Evolutionary conservation across 2,888 invertebrate species (phyloP), one percentile per base, ranked within the genome.

Genomic region (Petrolisthes manimaculis): DNA sequence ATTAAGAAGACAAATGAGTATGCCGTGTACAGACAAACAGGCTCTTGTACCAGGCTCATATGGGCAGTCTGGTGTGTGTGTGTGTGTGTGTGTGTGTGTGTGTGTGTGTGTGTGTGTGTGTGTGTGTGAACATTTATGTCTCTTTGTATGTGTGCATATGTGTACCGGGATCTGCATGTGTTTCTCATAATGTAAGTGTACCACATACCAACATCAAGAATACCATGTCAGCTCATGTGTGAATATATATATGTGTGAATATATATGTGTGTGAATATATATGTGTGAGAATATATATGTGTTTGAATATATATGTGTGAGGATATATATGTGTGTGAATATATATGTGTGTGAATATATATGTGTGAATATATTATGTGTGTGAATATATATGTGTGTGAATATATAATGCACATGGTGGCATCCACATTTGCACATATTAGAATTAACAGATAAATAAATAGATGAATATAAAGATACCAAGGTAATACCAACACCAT

Each of bases 91-190:
- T 81, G 61, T 24, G 24, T 24, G 61, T 21, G 56, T 79, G 56
- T 79, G 55, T 55, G 56, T 55, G 54, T 79, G 79, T 79, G 79
- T 79, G 55, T 79, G 55, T 79, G 54, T 79, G 79, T 79, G 54
- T 55, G 55, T 79, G 79, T 79, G 79, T 55, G 79, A 55, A 21
- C 12, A n/a, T 37, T 5, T 51, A 18, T 77, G 77, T 77, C 12
- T 51, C 9, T 4, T 6, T 77, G 77, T 53, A 18, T 77, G 51
- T 77, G 24, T 77, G 77, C 18, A 9, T n/a, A 18, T 37, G 24
- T 77, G 77, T 9, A 51, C 9, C 51, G 14, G 24, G 2, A 1
- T 5, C 18, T 55, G 55, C 14, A 24, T 61, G 1, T 71, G 18
- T 24, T 9, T 51, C 54, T 51, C 54, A 77, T 53, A 53, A 53